These are phyloP conservation scores for Pseudococcus jackbeardsleyi DNA, from an alignment of 2,888 invertebrate genomes.

Conservation along the genomic window DNA sequence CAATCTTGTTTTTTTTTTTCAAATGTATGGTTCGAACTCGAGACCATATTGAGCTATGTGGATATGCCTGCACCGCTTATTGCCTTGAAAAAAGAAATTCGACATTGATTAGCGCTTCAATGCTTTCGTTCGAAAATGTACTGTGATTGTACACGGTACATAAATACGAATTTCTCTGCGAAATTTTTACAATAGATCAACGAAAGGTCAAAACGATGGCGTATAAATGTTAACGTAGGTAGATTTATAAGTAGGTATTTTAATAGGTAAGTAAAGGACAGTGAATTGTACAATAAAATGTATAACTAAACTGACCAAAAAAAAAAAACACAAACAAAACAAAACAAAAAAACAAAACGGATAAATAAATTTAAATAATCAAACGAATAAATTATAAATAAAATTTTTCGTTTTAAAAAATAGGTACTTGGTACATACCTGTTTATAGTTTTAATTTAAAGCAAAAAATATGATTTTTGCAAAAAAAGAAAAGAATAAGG, in stretches of 20 bases:
- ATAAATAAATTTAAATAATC: constrained; percentile 6
- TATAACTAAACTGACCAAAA: background rate
- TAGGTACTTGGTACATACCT: background rate
- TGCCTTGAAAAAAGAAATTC: background rate
- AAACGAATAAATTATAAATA: background rate
- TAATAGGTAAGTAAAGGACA: background rate
- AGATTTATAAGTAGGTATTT: background rate
- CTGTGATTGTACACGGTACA: background rate
- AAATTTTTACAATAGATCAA: too few relatives aligned
- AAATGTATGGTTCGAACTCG: background rate
- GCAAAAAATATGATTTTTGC: background rate
- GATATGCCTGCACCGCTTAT: background rate
- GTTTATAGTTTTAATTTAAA: background rate
- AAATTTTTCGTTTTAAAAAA: constrained; percentile 23
- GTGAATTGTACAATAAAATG: background rate
- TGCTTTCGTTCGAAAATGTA: background rate
- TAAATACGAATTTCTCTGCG: too few relatives aligned
- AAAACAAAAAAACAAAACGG: background rate
- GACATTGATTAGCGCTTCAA: constrained; percentile 16
- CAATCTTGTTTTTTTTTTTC: background rate
- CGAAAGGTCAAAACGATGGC: too few relatives aligned
- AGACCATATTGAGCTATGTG: background rate
- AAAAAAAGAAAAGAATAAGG: background rate
- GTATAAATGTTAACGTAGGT: too few relatives aligned
- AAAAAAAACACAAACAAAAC: background rate